Base-by-base conservation (phyloP, 2,888 invertebrate genomes). In the Phengaris arion region DNA sequence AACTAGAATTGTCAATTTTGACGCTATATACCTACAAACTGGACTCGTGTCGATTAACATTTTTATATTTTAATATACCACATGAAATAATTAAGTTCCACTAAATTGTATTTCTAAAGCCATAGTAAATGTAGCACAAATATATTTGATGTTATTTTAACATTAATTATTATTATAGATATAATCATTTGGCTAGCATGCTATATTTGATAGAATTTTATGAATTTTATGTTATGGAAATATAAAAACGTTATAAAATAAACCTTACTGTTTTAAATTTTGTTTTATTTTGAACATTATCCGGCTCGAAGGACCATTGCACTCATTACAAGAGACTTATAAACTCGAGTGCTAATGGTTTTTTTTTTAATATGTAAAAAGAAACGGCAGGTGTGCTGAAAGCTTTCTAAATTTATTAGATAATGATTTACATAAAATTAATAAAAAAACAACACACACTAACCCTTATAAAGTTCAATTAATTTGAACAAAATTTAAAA, bases 191-290 rank as follows among this genome's bases (percentile, higher is more conserved):
- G 85, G 87, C 87, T 88, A 87, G 87, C 83, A 77, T 77, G 74
- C 82, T 75, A 79, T 82, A 82, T 80, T 83, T 83, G 81, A 85
- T 83, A 85, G 82, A 83, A 82, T 83, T 85, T 82, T 86, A 84
- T 83, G n/a, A n/a, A n/a, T 85, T 82, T 82, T 81, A 84, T 84
- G 81, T 86, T 57, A 72, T 54, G 35, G 54, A 69, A 75, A 84
- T 86, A 85, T 83, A 83, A 84, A 35, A 81, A 87, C 85, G 84
- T 87, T 89, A 86, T 84, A 83, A 84, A 90, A 87, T 86, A 87
- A 91, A 90, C 81, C 81, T 85, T 87, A 89, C 79, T 84, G 82
- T 84, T 84, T 83, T 85, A 84, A 77, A 74, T 45, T 35, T 79
- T 78, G 76, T 83, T 83, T 81, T 76, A 79, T 48, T 22, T 69